Base-by-base conservation (phyloP, 2,113 vertebrate genomes). In the Spilogale gracilis region DNA sequence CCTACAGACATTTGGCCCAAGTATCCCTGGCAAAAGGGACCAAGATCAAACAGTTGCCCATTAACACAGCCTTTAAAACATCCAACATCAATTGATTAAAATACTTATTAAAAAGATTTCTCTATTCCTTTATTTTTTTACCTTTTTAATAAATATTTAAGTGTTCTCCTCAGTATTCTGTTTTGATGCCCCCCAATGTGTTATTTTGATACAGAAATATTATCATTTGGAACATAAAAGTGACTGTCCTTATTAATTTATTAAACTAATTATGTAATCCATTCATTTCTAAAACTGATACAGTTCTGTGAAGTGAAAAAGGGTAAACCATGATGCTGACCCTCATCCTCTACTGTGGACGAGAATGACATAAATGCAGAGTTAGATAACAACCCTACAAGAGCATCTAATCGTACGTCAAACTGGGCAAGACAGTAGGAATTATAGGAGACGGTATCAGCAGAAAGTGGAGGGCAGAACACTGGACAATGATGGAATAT, bases 201-300 rank as follows among this genome's bases (percentile, higher is more conserved):
- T 93, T 85, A 21, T 45, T 82, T 93, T 95, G 92, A 74, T 21
- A 25, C 30, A 96, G 30, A 50, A 92, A 54, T 79, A 32, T 79
- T 67, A 63, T 61, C 45, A 60, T 50, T 54, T 60, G 58, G 84
- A 95, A 56, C 65, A 60, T 82, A 81, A 97, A 63, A 74, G 13
- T 54, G 21, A 79, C 25, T 83, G 4, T 56, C 56, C 43, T 86
- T 69, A 54, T 71, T 91, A 78, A 92, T 61, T 82, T 58, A 60
- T 27, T 56, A 78, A 63, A 48, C 67, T 48, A 89, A 38, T 63
- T 45, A 27, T 60, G 73, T 54, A 87, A 45, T 30, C 38, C n/a
- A 50, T 82, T 90, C 45, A 56, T 43, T 82, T 74, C 30, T 88
- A 65, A 84, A 87, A 12, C 48, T 54, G 27, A 78, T 87, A 8